A percentile compares a stretch with the other conserved stretches of the same genome.
Evolutionary conservation across 1,140 invertebrate genomes (phyloP).

Genomic region (Drosophila yakuba): DNA sequence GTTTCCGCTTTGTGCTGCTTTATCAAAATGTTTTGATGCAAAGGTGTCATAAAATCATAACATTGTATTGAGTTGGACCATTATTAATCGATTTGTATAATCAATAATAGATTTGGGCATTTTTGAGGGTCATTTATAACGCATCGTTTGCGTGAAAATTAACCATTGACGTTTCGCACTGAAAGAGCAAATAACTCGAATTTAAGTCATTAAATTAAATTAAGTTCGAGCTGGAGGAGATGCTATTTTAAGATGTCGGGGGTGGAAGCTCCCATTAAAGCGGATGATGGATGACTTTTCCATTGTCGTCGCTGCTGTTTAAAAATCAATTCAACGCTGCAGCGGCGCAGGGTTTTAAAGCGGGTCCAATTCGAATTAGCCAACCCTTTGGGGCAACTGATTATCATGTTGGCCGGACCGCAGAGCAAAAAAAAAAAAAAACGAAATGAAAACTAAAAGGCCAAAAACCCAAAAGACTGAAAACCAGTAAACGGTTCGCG

Average conservation of each 20-base stretch:
- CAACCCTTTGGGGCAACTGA: slow-evolving; percentile 58
- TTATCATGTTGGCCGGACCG: slow-evolving; percentile 48
- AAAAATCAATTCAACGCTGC: slow-evolving; percentile 34
- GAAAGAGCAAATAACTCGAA: slow-evolving; percentile 5
- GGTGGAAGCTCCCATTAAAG: slow-evolving; percentile 54
- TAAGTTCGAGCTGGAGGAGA: slow-evolving; percentile 8
- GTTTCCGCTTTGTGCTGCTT: too few relatives aligned
- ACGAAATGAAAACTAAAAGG: background rate
- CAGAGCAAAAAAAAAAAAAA: slow-evolving; percentile 36
- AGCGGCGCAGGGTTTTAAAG: slow-evolving; percentile 29
- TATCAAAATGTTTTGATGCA: background rate
- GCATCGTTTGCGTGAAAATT: background rate
- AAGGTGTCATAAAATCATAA: background rate
- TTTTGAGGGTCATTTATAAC: slow-evolving; percentile 7
- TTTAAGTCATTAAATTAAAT: slow-evolving; percentile 10
- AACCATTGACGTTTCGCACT: background rate
- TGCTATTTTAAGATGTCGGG: background rate
- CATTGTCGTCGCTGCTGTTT: slow-evolving; percentile 38
- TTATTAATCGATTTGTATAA: background rate
- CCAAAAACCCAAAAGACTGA: slow-evolving; percentile 22
- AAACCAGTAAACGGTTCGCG: slow-evolving; percentile 72
- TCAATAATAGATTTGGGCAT: background rate
- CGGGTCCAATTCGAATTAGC: slow-evolving; percentile 73
- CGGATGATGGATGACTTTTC: slow-evolving; percentile 72
- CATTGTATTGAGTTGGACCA: background rate